These are phyloP conservation scores for Drosophila aff. DNA, from an alignment of 1,140 invertebrate genomes.

Conservation along the genomic window DNA sequence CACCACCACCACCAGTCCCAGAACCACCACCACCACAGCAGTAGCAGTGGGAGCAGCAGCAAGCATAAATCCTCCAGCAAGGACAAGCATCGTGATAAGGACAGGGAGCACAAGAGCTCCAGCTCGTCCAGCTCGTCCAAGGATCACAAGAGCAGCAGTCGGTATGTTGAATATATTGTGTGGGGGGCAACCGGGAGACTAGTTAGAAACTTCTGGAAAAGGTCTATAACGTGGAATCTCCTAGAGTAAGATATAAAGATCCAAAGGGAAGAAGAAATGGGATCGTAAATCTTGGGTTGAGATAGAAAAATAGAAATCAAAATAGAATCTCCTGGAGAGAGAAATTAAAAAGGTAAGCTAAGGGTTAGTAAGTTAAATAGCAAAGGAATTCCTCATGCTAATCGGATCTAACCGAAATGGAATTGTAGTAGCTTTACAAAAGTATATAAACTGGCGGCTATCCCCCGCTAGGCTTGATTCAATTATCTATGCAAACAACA, in stretches of 20 bases:
- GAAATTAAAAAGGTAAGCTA: too few species aligned
- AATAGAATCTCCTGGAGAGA: too few species aligned
- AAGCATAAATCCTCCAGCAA: slow-evolving; percentile 88
- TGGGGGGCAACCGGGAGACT: too few species aligned
- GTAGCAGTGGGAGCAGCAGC: slow-evolving; percentile 87
- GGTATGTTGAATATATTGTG: slow-evolving; percentile 57
- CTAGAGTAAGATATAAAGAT: neutral
- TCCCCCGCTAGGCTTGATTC: slow-evolving; percentile 8
- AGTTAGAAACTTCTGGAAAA: neutral
- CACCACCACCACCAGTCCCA: slow-evolving; percentile 85
- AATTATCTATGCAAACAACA: slow-evolving; percentile 7
- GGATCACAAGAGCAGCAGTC: slow-evolving; percentile 84
- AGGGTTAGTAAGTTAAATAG: too few species aligned
- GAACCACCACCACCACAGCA: slow-evolving; percentile 85
- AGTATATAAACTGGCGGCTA: neutral
- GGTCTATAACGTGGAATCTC: neutral
- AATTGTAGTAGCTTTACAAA: neutral
- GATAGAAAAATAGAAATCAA: too few species aligned
- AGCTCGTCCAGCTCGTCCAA: slow-evolving; percentile 71
- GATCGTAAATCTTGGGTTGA: too few species aligned
- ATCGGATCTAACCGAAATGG: neutral
- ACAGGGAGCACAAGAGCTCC: slow-evolving; percentile 85
- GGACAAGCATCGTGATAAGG: slow-evolving; percentile 86
- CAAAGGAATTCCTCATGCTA: too few species aligned
- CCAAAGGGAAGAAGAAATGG: too few species aligned